Evolutionary conservation across 2,113 vertebrate genomes (phyloP), one percentile per base, ranked within the genome.

Genomic region (Chamaetylas fuelleborni): DNA sequence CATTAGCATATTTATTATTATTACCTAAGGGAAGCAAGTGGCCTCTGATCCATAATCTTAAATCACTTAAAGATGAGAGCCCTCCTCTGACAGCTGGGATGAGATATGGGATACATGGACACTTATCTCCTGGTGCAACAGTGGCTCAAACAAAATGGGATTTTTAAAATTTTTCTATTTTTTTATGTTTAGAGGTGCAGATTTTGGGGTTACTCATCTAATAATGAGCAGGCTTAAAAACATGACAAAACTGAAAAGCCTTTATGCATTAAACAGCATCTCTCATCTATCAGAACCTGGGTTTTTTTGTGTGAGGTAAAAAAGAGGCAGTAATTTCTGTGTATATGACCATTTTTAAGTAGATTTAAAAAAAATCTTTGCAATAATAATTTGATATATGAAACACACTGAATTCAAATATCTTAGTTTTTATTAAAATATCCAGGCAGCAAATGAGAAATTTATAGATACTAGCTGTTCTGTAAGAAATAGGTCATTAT

Each of bases 1-100:
- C 80, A 90, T 90, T 92, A 93, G 64, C 9, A 16, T 96, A 90
- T 95, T 97, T 97, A 92, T 96, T 96, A 74, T 70, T 92, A 95
- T 86, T 92, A 84, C 80, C 91, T 97, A 45, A 95, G 77, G 76
- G 61, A 92, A 95, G 88, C 15, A 81, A 90, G 65, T 71, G 69
- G 86, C 82, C 93, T 95, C 77, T 93, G 86, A 79, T 95, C 88
- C 57, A 92, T 96, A 90, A 86, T 88, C 80, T 92, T 95, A 94
- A 95, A 94, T 96, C 94, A 90, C 61, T 94, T 93, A 86, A 88
- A 81, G 20, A 36, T 71, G 73, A 88, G 80, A 97, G 76, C 36
- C 29, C 14, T 90, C 16, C 56, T 86, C 40, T 96, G 92, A 86
- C 82, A 96, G 57, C 79, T 83, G 72, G 79, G 81, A 80, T 87